A percentile compares a stretch with the other conserved stretches of the same genome.
Conservation (phyloP, 2,888 invertebrate species). For the Pammene aurita region DNA sequence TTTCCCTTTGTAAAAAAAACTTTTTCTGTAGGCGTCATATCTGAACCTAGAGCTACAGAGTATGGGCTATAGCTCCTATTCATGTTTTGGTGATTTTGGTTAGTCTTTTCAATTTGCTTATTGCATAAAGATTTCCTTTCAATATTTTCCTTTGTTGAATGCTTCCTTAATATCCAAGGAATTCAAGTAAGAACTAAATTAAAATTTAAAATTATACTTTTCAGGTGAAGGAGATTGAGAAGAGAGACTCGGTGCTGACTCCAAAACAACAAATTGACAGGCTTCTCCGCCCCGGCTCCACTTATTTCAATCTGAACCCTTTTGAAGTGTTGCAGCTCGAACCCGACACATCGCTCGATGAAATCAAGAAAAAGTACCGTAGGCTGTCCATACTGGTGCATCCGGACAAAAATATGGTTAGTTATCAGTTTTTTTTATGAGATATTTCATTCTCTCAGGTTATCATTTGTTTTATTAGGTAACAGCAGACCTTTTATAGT, state of each 20-base stretch:
- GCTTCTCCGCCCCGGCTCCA: constrained; percentile 96
- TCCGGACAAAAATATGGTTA: constrained; percentile 97
- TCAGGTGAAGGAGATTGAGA: constrained; percentile 99
- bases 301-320: constrained; percentile 99
- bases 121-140: no score
- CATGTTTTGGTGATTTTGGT: no score
- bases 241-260: constrained; percentile 97
- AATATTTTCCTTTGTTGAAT: no score
- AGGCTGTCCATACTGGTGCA: constrained; percentile 98
- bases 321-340: constrained; percentile 96
- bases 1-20: no score
- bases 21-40: no score
- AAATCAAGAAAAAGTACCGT: constrained; percentile 98
- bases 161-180: no score
- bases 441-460: constrained; percentile 14
- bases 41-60: no score
- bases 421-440: constrained; percentile 43
- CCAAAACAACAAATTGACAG: constrained; percentile 98
- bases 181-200: not conserved
- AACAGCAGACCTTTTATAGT: constrained; percentile 4
- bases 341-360: constrained; percentile 93
- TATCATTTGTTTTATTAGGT: constrained; percentile 4
- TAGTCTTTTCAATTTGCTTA: no score
- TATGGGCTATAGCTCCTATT: no score
- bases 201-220: constrained; percentile 44